phyloP scores from a whole-genome alignment of 2,888 invertebrate species.

The Apantesis nais region DNA sequence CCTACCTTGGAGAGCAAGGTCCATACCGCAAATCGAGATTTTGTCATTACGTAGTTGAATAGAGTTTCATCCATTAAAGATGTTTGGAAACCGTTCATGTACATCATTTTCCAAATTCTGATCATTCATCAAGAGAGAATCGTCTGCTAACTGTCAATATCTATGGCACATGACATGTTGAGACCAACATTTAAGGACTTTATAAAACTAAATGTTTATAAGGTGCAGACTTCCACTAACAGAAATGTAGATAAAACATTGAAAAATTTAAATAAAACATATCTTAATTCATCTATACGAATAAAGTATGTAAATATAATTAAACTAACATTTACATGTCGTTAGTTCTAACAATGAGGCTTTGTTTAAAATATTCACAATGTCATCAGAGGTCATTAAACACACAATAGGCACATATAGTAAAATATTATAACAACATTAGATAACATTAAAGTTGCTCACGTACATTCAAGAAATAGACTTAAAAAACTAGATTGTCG shows the following conservation, averaged over 20 bases:
- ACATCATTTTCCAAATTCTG: neutral
- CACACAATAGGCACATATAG: slow-evolving; percentile 1
- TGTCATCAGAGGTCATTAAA: slow-evolving; percentile 15
- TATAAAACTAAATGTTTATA: neutral
- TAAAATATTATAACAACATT: slow-evolving; percentile 1
- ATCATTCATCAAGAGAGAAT: neutral
- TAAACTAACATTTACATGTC: slow-evolving; percentile 2
- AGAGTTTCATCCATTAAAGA: neutral
- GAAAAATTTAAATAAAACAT: neutral
- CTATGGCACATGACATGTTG: neutral
- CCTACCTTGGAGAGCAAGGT: slow-evolving; percentile 31
- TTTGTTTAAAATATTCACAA: slow-evolving; percentile 18
- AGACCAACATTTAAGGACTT: neutral
- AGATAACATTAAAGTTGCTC: slow-evolving; percentile 10
- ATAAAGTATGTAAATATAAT: slow-evolving; percentile 5
- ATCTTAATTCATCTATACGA: neutral
- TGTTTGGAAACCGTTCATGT: neutral
- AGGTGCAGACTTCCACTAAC: neutral
- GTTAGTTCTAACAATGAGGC: slow-evolving; percentile 13
- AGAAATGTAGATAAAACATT: neutral
- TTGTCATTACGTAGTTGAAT: neutral
- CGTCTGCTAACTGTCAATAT: neutral
- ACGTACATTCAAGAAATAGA: neutral
- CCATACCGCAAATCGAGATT: slow-evolving; percentile 2
- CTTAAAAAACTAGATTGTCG: neutral